Conservation (phyloP, 1,140 invertebrate genomes). For the Lutraria rhynchaena region DNA sequence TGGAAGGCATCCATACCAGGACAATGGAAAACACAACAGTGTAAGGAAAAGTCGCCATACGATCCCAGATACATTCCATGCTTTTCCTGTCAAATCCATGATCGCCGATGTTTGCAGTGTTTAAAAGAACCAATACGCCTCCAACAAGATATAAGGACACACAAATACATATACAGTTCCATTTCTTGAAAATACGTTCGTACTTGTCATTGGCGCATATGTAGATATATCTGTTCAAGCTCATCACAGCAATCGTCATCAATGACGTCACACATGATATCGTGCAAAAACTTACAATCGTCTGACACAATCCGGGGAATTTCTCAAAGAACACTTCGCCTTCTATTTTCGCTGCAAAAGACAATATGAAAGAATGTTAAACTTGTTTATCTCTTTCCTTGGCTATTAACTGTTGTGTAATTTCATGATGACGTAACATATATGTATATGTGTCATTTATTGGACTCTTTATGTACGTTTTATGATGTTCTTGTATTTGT, state of each 20-base stretch:
- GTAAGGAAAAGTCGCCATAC: constrained; percentile 74
- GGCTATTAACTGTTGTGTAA: no score
- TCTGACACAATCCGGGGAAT: constrained; percentile 69
- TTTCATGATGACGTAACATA: no score
- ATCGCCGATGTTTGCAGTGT: constrained; percentile 69
- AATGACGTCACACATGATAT: constrained; percentile 73
- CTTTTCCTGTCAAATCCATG: constrained; percentile 75
- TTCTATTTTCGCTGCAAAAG: constrained; percentile 67
- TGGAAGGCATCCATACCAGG: constrained; percentile 70
- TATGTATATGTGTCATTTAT: no score
- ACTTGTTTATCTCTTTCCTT: no score
- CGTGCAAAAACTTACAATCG: constrained; percentile 72
- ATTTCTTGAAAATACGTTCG: constrained; percentile 67
- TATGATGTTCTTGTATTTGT: no score
- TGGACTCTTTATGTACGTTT: no score
- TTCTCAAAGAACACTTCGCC: constrained; percentile 71
- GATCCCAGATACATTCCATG: constrained; percentile 73
- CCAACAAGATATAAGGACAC: constrained; percentile 65
- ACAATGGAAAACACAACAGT: constrained; percentile 72
- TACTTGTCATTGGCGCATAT: constrained; percentile 73
- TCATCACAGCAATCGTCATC: constrained; percentile 70
- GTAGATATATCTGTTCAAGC: constrained; percentile 74
- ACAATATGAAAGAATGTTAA: no score
- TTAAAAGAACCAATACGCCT: constrained; percentile 62
- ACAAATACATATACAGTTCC: constrained; percentile 66